A percentile compares a stretch with the other conserved stretches of the same genome.
phyloP scores from a whole-genome alignment of 2,113 vertebrate genomes.

The Meleagris gallopavo region DNA sequence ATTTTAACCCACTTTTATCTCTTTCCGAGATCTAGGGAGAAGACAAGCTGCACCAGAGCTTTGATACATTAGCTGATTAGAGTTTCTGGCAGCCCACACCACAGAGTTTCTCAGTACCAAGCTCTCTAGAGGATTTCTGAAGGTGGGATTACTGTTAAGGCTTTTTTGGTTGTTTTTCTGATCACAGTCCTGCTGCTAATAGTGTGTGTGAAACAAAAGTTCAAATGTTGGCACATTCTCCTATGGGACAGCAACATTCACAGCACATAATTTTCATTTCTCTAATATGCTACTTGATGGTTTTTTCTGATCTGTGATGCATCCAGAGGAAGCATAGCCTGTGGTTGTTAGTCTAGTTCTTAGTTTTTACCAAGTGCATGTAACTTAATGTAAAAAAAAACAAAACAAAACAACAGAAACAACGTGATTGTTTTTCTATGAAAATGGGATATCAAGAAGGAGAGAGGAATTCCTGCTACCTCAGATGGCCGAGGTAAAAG shows the following conservation, averaged over 20 bases:
- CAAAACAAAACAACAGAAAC: background rate
- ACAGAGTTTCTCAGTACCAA: conserved; percentile 42
- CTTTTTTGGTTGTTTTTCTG: background rate
- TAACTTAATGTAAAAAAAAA: background rate
- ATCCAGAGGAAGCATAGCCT: background rate
- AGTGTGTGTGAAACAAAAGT: conserved; percentile 41
- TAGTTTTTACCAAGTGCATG: background rate
- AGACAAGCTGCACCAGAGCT: conserved; percentile 20
- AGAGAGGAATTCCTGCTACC: background rate
- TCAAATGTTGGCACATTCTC: background rate
- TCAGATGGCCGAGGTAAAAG: background rate
- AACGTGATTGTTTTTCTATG: background rate
- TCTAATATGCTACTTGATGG: background rate
- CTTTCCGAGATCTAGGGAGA: background rate
- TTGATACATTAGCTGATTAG: conserved; percentile 57
- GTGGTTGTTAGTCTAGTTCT: background rate
- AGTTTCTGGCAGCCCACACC: conserved; percentile 50
- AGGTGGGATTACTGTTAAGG: conserved; percentile 13
- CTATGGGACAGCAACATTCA: background rate
- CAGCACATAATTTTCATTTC: background rate
- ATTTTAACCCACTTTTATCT: conserved; percentile 49
- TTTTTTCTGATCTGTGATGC: background rate
- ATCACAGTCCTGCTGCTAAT: background rate
- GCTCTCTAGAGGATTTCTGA: conserved; percentile 51
- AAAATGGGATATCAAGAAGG: background rate